Base-by-base conservation (phyloP, 2,888 invertebrate species). In the Apotomis turbidana region DNA sequence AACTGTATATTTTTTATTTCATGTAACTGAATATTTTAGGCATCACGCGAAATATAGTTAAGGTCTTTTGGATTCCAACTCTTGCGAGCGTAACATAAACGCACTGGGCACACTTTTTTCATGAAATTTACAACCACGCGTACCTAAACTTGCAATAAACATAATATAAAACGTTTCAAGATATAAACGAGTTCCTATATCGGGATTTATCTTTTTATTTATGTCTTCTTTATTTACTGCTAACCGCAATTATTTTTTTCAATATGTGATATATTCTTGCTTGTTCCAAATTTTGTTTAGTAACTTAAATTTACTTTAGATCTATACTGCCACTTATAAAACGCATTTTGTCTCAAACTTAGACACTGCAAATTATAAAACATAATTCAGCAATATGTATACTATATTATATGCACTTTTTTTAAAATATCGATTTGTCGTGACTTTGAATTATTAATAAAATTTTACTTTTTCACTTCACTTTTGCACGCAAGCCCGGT, bases 401-500 rank as follows among this genome's bases (percentile, higher is more conserved):
- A 27, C 27, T 27, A 13, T 62, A 38, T 15, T 5, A 52, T 38
- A 10, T 4, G 46, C 70, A 70, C 59, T 15, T n/a, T 49, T 13
- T 46, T 61, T 41, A 0, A 41, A 41, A 41, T 41, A 41, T 6
- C 41, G 6, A 41, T 0, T 41, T 6, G 41, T 44, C 27, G 44
- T 44, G 44, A 44, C 44, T 0, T 8, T 49, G 49, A 10, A 9
- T 49, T 49, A 9, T 46, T 54, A 67, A 55, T 27, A 27, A 27
- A 27, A 67, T 46, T 55, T 58, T 68, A 38, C n/a, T 62, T 61
- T 67, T 51, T 62, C 49, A 58, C 68, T 52, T 51, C 46, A 8
- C 51, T 58, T 68, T 59, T 41, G 57, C 61, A 68, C 68, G 13
- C 52, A 57, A 55, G 61, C 55, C 27, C 44, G 61, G 51, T 57